Base-by-base conservation (phyloP, 2,797 vertebrate genomes). In the Percopsis omiscomaycus region DNA sequence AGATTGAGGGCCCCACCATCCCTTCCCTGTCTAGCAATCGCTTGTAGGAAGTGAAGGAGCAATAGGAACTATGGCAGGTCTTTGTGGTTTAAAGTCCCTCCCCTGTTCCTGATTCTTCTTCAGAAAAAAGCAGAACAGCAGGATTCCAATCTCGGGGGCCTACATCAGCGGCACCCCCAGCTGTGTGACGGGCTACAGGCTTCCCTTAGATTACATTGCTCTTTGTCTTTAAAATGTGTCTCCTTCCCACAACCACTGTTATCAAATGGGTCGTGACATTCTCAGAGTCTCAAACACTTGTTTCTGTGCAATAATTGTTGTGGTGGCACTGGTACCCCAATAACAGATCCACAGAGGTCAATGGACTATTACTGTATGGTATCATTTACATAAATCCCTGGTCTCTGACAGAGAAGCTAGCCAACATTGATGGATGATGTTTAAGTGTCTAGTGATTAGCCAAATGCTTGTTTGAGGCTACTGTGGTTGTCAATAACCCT, bases 1-100 rank as follows among this genome's bases (percentile, higher is more conserved):
- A 67, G 59, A 46, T 67, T 65, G 70, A 49, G 15, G 62, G 74
- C 63, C 46, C n/a, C 61, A 66, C 28, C 28, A 14, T 49, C 53
- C 42, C 53, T 42, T 32, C 62, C 27, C 52, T 5, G 9, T 28
- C 65, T 66, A 59, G 60, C 66, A 44, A 55, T 65, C 48, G 55
- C 66, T 70, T 27, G 27, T 28, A 22, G 10, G 54, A n/a, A 49
- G 55, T 32, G 29, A 6, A 42, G 66, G 37, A 42, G 66, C 44
- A 55, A 74, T 57, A 11, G 27, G 37, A 37, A 50, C 15, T 14
- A 30, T 22, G 22, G 56, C 37, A 52, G 55, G 45, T 49, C 59
- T 51, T 59, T 68, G 66, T 56, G 46, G 15, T 27, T 13, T 37
- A 16, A 22, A 8, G 46, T 64, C 22, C 60, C 22, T 22, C 22